Evolutionary conservation across 35 echinoderm and acorn worm species (phyloP), one percentile per base, ranked within the genome.

Genomic region (Ophiothrix spiculata): DNA sequence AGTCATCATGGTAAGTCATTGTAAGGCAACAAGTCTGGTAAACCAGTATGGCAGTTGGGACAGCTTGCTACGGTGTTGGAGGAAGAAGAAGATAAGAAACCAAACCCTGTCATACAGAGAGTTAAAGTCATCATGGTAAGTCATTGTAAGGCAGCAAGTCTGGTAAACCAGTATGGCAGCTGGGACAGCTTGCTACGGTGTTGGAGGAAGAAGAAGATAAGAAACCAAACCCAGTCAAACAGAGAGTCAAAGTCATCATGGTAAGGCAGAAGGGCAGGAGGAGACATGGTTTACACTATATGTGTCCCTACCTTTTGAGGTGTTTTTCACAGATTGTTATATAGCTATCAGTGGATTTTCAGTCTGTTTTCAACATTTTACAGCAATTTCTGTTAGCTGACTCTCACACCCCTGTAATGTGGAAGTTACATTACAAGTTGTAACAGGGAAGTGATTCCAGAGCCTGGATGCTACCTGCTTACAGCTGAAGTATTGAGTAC

Each of bases 81-180:
- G 73, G 95, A 98, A 39, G 88, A 98, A 40, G 90, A 98, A 75
- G 83, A 94, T 38, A 94, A 89, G 37, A 98, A 91, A 94, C 86
- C 95, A 38, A 98, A 98, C 49, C 95, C 95, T 38, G 92, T 98
- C 17, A 85, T 98, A 33, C 95, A 98, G 64, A 87, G 92, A 79
- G 95, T 98, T 46, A 98, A 98, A 83, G 81, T 98, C 15, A 91
- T 98, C 36, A 98, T 98, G 95, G 95, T 98, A 54, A 91, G 91
- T 81, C 94, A 60, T 94, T 85, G n/a, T 90, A 91, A 60, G 75
- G 88, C 46, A 94, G 79, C 77, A 81, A 88, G 32, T 32, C 19
- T 29, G 95, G 81, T n/a, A 75, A 78, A 74, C 95, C 95, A 19
- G 91, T 94, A 32, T 98, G 95, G 95, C 92, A 98, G 39, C 75